Percentiles rank a stretch among this genome's conserved stretches.
Evolutionary conservation across 2,797 vertebrate genomes (phyloP).

Genomic region (Molossus alvarezi): DNA sequence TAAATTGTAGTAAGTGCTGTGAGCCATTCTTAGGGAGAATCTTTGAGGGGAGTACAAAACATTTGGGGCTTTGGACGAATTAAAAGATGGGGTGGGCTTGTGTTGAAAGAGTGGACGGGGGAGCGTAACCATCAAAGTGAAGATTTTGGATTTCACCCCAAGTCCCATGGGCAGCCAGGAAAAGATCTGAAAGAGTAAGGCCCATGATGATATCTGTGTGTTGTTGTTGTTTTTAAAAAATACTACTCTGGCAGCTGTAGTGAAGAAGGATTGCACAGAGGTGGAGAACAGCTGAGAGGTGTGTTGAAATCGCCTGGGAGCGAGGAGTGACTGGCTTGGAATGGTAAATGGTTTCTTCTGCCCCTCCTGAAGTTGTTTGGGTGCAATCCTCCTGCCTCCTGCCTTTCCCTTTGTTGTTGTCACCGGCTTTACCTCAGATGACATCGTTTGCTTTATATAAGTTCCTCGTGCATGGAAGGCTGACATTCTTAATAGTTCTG

Average conservation of each 20-base stretch:
- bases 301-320: neutral
- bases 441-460: constrained; percentile 9
- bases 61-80: neutral
- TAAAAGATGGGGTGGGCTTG: neutral
- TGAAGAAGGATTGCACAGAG: neutral
- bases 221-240: neutral
- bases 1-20: neutral
- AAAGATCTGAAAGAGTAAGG: neutral
- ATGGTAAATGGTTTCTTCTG: neutral
- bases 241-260: neutral
- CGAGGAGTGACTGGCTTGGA: neutral
- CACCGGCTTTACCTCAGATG: neutral
- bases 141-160: neutral
- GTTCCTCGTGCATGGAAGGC: constrained; percentile 15
- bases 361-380: neutral
- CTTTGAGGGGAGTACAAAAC: neutral
- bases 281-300: neutral
- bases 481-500: constrained; percentile 70
- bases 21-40: neutral
- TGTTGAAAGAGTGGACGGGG: neutral
- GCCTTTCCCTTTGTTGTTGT: neutral
- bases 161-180: neutral
- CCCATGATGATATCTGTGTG: neutral
- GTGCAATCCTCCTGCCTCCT: neutral
- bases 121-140: neutral